These are phyloP conservation scores for Rallus crepitans DNA, from an alignment of 2,797 vertebrate genomes.

Conservation along the genomic window DNA sequence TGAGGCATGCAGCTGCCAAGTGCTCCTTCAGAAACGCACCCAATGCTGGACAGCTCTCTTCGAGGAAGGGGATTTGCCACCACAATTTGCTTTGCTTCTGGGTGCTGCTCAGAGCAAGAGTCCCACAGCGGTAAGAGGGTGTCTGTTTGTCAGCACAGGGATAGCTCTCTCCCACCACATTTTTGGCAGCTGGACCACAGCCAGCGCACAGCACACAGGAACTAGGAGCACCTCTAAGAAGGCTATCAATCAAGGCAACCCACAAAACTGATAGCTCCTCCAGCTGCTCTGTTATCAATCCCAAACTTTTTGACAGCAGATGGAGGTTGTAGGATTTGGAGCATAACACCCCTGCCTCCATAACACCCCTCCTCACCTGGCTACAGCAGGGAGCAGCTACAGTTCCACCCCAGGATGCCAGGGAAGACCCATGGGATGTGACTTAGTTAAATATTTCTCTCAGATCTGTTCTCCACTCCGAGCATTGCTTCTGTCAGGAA, in stretches of 20 bases:
- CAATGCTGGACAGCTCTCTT: neutral
- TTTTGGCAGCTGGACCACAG: neutral
- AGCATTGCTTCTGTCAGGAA: conserved; percentile 1
- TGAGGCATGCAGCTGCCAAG: neutral
- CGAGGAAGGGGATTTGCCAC: neutral
- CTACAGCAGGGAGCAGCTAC: accelerated
- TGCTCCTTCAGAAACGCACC: neutral
- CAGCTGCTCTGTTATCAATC: neutral
- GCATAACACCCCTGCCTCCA: accelerated
- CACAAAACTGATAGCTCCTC: neutral
- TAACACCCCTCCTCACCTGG: accelerated
- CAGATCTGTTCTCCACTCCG: neutral
- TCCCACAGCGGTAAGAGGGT: neutral
- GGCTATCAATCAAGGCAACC: neutral
- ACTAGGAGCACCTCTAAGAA: neutral
- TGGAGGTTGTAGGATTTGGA: accelerated
- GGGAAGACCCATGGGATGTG: accelerated
- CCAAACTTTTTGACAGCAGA: neutral
- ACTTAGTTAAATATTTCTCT: neutral
- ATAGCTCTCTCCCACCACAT: accelerated
- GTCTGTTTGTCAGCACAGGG: neutral
- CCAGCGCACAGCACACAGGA: neutral
- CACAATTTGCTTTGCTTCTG: neutral
- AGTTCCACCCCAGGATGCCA: accelerated
- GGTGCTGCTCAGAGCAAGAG: neutral